phyloP scores from a whole-genome alignment of 2,113 vertebrate genomes.

The Crypturellus undulatus region DNA sequence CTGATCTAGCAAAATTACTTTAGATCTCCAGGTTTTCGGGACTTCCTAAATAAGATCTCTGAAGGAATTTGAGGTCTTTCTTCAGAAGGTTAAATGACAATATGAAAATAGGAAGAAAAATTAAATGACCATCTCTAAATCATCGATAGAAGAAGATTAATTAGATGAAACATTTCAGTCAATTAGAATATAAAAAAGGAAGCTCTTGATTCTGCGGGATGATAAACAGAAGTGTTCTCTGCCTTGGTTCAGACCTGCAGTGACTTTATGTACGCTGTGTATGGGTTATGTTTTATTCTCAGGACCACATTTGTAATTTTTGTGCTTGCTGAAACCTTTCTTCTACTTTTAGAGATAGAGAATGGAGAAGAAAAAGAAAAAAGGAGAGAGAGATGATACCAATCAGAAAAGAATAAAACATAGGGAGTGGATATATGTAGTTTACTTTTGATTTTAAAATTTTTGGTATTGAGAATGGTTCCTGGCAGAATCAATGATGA shows the following conservation, averaged over 20 bases:
- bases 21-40: neutral
- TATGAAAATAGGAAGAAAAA: neutral
- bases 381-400: fast-evolving
- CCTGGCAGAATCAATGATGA: neutral
- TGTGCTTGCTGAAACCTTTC: neutral
- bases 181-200: neutral
- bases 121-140: neutral
- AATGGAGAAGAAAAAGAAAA: neutral
- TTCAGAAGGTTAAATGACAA: neutral
- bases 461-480: neutral
- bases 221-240: neutral
- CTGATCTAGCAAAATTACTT: neutral
- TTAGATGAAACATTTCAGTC: neutral
- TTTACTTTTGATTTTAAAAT: neutral
- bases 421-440: neutral
- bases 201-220: neutral
- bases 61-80: neutral
- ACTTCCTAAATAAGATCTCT: neutral
- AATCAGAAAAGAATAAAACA: neutral
- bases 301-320: neutral
- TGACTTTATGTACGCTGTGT: neutral
- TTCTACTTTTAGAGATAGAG: neutral
- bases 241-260: neutral
- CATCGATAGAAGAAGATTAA: neutral
- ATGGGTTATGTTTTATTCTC: neutral